Conservation (phyloP, 1,140 invertebrate genomes). For the Nylanderia fulva region DNA sequence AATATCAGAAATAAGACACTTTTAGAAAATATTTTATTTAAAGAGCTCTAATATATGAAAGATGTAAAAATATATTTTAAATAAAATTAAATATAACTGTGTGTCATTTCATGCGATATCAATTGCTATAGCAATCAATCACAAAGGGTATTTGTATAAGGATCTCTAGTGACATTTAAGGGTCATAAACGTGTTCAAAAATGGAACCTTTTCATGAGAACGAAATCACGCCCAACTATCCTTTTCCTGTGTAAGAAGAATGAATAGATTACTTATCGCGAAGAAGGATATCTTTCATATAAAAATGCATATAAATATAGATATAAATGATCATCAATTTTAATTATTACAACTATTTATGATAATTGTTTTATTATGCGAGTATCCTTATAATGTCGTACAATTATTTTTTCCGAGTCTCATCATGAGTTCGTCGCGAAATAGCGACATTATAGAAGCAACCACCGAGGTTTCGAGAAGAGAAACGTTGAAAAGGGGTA, state of each 20-base stretch:
- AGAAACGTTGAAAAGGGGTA: constrained; percentile 41
- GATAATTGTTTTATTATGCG: not conserved
- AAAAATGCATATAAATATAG: constrained; percentile 42
- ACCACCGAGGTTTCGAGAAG: not conserved
- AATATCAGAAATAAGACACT: not conserved
- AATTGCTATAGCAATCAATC: not conserved
- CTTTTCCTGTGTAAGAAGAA: constrained; percentile 1
- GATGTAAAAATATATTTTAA: not conserved
- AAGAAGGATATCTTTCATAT: not conserved
- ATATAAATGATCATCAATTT: constrained; percentile 9
- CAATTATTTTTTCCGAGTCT: too few species aligned
- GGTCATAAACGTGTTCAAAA: constrained; percentile 67
- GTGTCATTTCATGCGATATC: not conserved
- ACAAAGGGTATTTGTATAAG: constrained; percentile 4
- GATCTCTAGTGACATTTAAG: constrained; percentile 33
- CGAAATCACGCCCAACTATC: constrained; percentile 59
- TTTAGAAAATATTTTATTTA: not conserved
- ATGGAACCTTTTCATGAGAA: constrained; percentile 64
- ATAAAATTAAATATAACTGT: not conserved
- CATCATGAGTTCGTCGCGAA: not conserved
- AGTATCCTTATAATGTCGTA: not conserved
- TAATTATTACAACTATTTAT: constrained; percentile 36
- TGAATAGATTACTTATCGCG: constrained; percentile 32
- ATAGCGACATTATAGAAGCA: not conserved
- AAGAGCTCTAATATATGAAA: not conserved